Percentiles rank a stretch among this genome's conserved stretches.
These are phyloP conservation scores for Orthonychiurus folsomi DNA, from an alignment of 2,888 invertebrate genomes.

Conservation along the genomic window DNA sequence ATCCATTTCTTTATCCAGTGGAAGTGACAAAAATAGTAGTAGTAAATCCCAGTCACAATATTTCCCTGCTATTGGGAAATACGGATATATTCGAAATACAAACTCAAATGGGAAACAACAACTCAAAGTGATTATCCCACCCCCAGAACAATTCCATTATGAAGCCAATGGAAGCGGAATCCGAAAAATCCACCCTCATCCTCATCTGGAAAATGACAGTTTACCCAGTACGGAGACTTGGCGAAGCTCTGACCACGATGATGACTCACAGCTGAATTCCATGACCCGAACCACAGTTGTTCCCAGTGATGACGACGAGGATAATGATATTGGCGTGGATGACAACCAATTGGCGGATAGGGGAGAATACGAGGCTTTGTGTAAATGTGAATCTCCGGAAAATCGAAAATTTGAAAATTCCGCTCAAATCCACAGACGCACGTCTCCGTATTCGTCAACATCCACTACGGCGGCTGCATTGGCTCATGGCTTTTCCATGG, in stretches of 20 bases:
- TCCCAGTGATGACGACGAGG: slow-evolving; percentile 5
- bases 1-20: no score
- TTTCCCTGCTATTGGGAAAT: background rate
- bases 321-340: slow-evolving; percentile 15
- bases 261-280: background rate
- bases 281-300: slow-evolving; percentile 1
- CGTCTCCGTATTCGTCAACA: background rate
- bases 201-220: background rate
- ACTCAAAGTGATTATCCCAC: slow-evolving; percentile 10
- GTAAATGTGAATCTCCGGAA: background rate
- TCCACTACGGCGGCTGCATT: background rate
- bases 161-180: background rate
- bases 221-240: slow-evolving; percentile 11
- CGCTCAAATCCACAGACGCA: no score
- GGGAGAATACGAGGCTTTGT: background rate
- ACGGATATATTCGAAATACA: background rate
- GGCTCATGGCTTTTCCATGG: slow-evolving; percentile 24
- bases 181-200: no score
- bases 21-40: background rate
- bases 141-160: background rate
- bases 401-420: no score
- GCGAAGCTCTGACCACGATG: background rate
- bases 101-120: background rate
- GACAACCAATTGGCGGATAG: no score
- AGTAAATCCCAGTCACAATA: no score